Evolutionary conservation across 2,797 vertebrate genomes (phyloP), one percentile per base, ranked within the genome.

Genomic region (Diceros bicornis): DNA sequence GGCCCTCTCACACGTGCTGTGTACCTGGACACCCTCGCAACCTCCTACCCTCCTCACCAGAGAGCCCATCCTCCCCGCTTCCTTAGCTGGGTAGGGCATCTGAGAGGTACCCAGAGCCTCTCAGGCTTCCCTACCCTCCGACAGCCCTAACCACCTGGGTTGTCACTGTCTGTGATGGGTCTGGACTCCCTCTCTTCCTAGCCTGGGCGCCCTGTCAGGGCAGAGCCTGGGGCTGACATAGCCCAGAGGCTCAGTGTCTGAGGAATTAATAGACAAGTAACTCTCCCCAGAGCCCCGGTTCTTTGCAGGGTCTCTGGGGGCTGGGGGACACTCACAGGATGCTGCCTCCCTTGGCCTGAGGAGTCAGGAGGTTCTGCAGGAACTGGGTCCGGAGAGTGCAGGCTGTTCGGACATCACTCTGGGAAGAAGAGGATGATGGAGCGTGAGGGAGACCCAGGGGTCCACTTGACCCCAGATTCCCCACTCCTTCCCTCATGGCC

Each of bases 381-480:
- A 98, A 98, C 69, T 97, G 92, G 68, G 94, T 81, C 17, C 97
- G 97, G 64, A 98, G 97, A 44, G 55, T 47, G 32, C 96, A 98
- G 64, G 94, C 97, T 55, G 77, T 50, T 92, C 93, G 96, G 47
- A 98, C 88, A 55, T 98, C 94, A 52, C 6, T 29, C 98, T 97
- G 59, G 37, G 13, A 81, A 89, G 82, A 83, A 71, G 59, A 90
- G 11, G 34, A 69, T 74, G 27, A 69, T 74, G 27, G n/a, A 32
- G 14, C 16, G 13, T 61, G 1, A 75, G 17, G 32, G 47, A 13
- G 61, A 52, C n/a, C 52, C 57, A 55, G 41, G n/a, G 16, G 0
- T 62, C 93, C 59, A 81, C 34, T 18, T 62, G 32, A 84, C 4
- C 59, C 57, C 0, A 4, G 71, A 25, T 13, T 66, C 81, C 32